These are phyloP conservation scores for Esox niger DNA, from an alignment of 2,113 vertebrate species.

Conservation along the genomic window DNA sequence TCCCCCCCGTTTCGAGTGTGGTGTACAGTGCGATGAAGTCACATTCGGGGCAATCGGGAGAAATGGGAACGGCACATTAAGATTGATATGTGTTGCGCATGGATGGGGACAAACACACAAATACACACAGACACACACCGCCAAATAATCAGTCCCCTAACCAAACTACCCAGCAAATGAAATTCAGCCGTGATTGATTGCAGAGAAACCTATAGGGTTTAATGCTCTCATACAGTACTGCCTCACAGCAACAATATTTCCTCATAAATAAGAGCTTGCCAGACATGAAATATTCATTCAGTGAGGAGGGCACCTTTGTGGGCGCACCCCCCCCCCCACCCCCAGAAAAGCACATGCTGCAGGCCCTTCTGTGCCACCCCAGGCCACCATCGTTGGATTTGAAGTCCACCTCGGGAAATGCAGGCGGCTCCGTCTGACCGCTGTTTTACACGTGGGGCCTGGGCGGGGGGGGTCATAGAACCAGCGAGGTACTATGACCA, in stretches of 20 bases:
- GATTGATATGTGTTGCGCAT: not conserved
- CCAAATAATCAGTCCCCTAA: not conserved
- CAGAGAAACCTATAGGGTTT: slow-evolving; percentile 23
- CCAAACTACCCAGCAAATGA: slow-evolving; percentile 11
- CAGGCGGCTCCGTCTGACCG: too few relatives aligned
- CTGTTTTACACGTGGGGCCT: too few relatives aligned
- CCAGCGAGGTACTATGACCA: not conserved
- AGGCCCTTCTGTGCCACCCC: slow-evolving; percentile 50
- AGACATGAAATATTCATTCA: slow-evolving; percentile 60
- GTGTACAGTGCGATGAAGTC: too few relatives aligned
- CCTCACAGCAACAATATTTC: slow-evolving; percentile 48
- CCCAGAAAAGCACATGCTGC: not conserved
- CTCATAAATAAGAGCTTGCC: slow-evolving; percentile 35
- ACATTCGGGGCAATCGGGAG: not conserved
- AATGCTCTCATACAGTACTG: slow-evolving; percentile 25
- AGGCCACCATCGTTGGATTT: slow-evolving; percentile 61
- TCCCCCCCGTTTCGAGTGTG: too few relatives aligned
- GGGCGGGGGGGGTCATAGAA: too few relatives aligned
- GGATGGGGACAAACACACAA: slow-evolving; percentile 1
- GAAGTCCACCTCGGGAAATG: slow-evolving; percentile 50
- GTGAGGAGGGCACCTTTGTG: not conserved
- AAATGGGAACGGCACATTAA: not conserved
- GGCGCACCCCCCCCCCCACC: not conserved
- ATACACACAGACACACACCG: not conserved
- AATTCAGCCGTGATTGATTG: slow-evolving; percentile 25